These are phyloP conservation scores for Clanis bilineata DNA, from an alignment of 2,888 invertebrate genomes.

Conservation along the genomic window DNA sequence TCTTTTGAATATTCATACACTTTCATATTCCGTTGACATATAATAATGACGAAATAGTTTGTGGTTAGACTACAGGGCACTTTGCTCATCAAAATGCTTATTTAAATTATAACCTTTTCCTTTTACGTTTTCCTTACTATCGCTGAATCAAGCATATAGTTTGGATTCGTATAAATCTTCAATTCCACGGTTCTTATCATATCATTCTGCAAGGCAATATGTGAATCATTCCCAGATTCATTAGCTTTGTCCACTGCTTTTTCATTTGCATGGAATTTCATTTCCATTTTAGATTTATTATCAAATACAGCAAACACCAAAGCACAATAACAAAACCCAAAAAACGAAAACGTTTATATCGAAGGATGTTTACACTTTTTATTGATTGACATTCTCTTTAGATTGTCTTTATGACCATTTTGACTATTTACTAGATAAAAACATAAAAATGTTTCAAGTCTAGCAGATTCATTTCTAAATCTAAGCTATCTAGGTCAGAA, in stretches of 20 bases:
- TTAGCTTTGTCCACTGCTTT: too few species aligned
- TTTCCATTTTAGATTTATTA: too few species aligned
- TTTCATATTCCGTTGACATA: constrained; percentile 9
- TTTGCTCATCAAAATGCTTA: background rate
- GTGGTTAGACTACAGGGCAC: background rate
- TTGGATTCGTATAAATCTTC: background rate
- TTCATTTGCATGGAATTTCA: too few species aligned
- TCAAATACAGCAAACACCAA: too few species aligned
- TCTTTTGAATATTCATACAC: constrained; percentile 12
- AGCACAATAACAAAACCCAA: too few species aligned
- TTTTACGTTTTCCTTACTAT: background rate
- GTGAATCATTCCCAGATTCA: too few species aligned
- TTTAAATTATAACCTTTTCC: background rate
- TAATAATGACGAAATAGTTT: constrained; percentile 1
- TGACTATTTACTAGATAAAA: background rate
- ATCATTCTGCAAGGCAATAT: too few species aligned
- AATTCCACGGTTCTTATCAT: background rate
- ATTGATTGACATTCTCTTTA: background rate
- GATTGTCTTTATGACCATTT: background rate
- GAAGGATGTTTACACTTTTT: background rate
- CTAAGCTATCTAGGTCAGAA: background rate
- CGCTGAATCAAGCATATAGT: background rate
- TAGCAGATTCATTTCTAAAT: background rate
- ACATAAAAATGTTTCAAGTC: background rate
- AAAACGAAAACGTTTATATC: too few species aligned